Evolutionary conservation across 2,113 vertebrate genomes (phyloP).

Genomic region (Scartelaos histophorus): DNA sequence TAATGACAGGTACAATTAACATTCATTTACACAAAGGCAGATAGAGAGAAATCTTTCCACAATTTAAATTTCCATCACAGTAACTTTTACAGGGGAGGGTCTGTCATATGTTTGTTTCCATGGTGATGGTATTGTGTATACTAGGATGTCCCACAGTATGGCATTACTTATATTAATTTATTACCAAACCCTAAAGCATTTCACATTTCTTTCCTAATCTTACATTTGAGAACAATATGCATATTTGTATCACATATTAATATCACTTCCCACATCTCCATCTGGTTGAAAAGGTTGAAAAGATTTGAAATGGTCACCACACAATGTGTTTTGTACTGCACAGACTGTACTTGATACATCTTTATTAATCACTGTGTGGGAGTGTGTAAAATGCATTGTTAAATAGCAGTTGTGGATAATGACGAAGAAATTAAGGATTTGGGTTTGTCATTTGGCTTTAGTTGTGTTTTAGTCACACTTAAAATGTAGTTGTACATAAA

Average conservation of each 20-base stretch:
- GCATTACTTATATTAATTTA: not conserved
- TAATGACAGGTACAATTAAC: too few relatives aligned
- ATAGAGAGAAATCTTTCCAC: too few relatives aligned
- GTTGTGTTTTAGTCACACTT: too few relatives aligned
- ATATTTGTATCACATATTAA: constrained; percentile 2
- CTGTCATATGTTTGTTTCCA: not conserved
- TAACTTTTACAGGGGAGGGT: not conserved
- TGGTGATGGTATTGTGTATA: not conserved
- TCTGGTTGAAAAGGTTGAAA: constrained; percentile 3
- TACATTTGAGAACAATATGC: not conserved
- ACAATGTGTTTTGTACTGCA: not conserved
- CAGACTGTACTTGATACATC: not conserved
- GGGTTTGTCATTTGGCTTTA: not conserved
- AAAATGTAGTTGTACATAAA: not conserved
- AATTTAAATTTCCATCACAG: too few relatives aligned
- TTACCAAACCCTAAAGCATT: not conserved
- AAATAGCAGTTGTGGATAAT: not conserved
- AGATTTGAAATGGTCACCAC: not conserved
- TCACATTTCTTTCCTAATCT: not conserved
- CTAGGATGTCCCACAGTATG: too few relatives aligned
- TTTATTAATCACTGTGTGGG: not conserved
- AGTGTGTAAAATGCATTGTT: not conserved
- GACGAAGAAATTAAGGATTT: not conserved
- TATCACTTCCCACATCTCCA: constrained; percentile 2
- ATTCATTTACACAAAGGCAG: too few relatives aligned